Evolutionary conservation across 2,113 vertebrate species (phyloP), one percentile per base, ranked within the genome.

Genomic region (Crotalus horridus): DNA sequence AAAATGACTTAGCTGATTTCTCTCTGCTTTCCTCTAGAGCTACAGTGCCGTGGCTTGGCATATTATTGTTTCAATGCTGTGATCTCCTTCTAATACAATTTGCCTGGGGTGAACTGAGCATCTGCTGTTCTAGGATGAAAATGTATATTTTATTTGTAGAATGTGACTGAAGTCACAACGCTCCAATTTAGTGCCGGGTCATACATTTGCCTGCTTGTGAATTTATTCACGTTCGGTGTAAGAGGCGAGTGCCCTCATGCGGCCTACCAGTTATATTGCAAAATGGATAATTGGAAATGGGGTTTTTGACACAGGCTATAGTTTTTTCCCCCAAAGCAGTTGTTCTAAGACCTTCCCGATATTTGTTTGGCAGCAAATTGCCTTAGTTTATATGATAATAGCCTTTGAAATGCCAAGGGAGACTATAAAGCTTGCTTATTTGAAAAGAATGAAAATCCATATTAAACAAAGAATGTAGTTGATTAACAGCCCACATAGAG

Each of bases 21-120:
- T 92, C 92, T 92, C 89, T 91, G 92, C 94, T 93, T 56, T 0
- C 91, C 3, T 91, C 90, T 86, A 3, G 87, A 95, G 93, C 46
- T 90, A 1, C 26, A 88, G 87, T 59, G 39, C 17, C 21, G 85
- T 87, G 58, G 61, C 4, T 85, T 0, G 0, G 6, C 89, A 87
- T 93, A 90, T 89, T 94, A 48, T 61, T 54, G 53, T 92, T 87
- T 1, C 0, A 89, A 29, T 64, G 54, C 81, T 91, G 53, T 92
- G 58, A 91, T 11, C 46, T 93, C 1, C 15, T 0, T 88, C 13
- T 9, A 11, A 87, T 87, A 59, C 26, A 58, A 13, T 91, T 88
- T 88, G 69, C 33, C 56, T 53, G 39, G 4, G 21, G 29, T 58
- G 43, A 85, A 58, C 43, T 23, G 43, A 0, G 2, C 74, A 23